A percentile compares a stretch with the other conserved stretches of the same genome.
Evolutionary conservation across 2,113 vertebrate genomes (phyloP).

Genomic region (Nerophis lumbriciformis): DNA sequence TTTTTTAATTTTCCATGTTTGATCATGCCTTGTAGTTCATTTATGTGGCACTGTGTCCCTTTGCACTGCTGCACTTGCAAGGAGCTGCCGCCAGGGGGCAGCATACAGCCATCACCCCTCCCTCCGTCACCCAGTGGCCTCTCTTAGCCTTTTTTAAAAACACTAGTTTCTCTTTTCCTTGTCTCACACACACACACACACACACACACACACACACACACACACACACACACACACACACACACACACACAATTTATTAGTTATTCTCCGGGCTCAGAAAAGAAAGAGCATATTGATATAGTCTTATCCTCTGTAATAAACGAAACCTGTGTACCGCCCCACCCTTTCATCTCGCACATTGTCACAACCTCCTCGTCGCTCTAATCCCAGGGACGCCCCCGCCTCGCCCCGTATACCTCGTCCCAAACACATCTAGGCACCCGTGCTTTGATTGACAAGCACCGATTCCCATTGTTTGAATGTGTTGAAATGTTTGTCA

Average conservation of each 20-base stretch:
- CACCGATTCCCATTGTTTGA: conserved; percentile 79
- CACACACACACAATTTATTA: conserved; percentile 46
- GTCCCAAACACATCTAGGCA: conserved; percentile 5
- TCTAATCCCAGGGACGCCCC: conserved; percentile 48
- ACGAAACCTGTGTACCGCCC: conserved; percentile 74
- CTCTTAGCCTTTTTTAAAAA: conserved; percentile 2
- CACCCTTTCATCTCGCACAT: conserved; percentile 78
- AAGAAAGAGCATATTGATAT: conserved; percentile 61
- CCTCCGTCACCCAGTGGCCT: neutral
- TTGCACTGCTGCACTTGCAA: conserved; percentile 24
- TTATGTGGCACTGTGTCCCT: neutral
- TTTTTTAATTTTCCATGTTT: neutral
- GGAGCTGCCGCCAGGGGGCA: conserved; percentile 64
- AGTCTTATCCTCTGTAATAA: conserved; percentile 76
- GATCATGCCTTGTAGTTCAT: neutral
- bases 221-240: conserved; percentile 25
- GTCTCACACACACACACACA: conserved; percentile 9
- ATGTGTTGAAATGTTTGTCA: conserved; percentile 82
- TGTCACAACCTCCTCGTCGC: conserved; percentile 77
- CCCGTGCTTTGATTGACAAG: conserved; percentile 77
- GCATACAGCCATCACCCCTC: conserved; percentile 60
- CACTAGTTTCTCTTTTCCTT: neutral
- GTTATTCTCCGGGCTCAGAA: conserved; percentile 50
- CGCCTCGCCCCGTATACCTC: neutral
- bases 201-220: conserved; percentile 21